A percentile compares a stretch with the other conserved stretches of the same genome.
These are phyloP conservation scores for Notothenia coriiceps DNA, from an alignment of 2,113 vertebrate species.

Conservation along the genomic window DNA sequence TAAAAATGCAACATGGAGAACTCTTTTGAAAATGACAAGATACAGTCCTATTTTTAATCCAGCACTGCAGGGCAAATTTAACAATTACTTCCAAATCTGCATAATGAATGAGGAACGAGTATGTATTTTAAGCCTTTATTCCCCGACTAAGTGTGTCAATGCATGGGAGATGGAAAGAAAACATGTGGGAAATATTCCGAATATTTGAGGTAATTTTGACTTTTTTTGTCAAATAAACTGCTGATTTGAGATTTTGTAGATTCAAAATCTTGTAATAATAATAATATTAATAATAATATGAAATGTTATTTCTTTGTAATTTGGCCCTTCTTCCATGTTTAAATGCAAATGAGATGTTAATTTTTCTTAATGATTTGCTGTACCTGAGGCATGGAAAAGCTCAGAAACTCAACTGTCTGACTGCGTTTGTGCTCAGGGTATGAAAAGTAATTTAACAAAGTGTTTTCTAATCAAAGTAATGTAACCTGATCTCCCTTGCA, in stretches of 20 bases:
- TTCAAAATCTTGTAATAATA: not conserved
- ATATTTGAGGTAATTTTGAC: not conserved
- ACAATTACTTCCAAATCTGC: conserved; percentile 89
- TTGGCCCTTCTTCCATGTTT: conserved; percentile 58
- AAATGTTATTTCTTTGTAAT: conserved; percentile 20
- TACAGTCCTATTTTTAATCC: conserved; percentile 88
- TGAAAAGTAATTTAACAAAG: conserved; percentile 86
- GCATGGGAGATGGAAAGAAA: conserved; percentile 67
- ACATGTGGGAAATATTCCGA: not conserved
- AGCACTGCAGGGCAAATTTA: conserved; percentile 89
- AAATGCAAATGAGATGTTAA: conserved; percentile 84
- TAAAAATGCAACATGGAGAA: conserved; percentile 77
- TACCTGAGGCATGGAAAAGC: conserved; percentile 78
- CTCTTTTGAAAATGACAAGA: conserved; percentile 76
- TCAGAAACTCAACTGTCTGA: conserved; percentile 74
- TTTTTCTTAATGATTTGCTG: conserved; percentile 84
- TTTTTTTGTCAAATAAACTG: not conserved
- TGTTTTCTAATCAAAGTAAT: conserved; percentile 83
- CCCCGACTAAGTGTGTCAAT: conserved; percentile 69
- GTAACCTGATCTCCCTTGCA: conserved; percentile 71
- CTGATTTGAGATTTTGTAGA: not conserved
- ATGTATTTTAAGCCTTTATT: conserved; percentile 80
- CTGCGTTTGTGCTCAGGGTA: conserved; percentile 81
- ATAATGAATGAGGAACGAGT: conserved; percentile 89
- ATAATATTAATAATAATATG: conserved; percentile 23